phyloP scores from a whole-genome alignment of 2,888 invertebrate genomes.

The Gnatocerus cornutus region DNA sequence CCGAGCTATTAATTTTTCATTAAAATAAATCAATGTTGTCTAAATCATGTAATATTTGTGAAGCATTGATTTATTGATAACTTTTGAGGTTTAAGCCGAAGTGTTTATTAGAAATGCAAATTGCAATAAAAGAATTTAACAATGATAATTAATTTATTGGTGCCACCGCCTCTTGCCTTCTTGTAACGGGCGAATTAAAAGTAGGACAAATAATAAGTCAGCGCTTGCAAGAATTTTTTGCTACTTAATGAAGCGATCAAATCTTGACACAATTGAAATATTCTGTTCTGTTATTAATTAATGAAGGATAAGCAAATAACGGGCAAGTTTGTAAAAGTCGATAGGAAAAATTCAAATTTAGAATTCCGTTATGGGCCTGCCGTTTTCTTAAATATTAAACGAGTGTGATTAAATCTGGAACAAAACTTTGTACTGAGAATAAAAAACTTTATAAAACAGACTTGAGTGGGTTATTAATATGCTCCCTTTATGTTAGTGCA shows the following conservation, averaged over 20 bases:
- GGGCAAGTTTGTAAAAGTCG: background rate
- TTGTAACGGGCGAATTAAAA: background rate
- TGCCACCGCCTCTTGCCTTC: constrained; percentile 12
- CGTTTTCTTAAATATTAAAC: background rate
- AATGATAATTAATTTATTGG: constrained; percentile 11
- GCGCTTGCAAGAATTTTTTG: background rate
- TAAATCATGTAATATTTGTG: constrained; percentile 30
- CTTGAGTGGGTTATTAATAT: no score
- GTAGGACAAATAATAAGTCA: constrained; percentile 6
- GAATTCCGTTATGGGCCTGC: background rate
- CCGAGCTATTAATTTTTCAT: constrained; percentile 5
- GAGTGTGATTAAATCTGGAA: background rate
- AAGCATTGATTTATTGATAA: constrained; percentile 38
- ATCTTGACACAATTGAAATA: constrained; percentile 7
- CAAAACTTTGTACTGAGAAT: no score
- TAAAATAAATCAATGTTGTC: constrained; percentile 30
- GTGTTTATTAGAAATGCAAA: constrained; percentile 23
- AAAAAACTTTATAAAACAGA: no score
- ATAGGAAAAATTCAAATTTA: constrained; percentile 4
- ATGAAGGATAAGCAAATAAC: constrained; percentile 5
- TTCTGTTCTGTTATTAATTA: constrained; percentile 9
- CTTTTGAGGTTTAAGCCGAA: constrained; percentile 8
- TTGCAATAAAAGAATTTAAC: constrained; percentile 16
- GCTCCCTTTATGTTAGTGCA: background rate
- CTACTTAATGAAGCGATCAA: constrained; percentile 7